Conservation (phyloP, 2,888 invertebrate species). For the Gastracanthus pulcherrimus region DNA sequence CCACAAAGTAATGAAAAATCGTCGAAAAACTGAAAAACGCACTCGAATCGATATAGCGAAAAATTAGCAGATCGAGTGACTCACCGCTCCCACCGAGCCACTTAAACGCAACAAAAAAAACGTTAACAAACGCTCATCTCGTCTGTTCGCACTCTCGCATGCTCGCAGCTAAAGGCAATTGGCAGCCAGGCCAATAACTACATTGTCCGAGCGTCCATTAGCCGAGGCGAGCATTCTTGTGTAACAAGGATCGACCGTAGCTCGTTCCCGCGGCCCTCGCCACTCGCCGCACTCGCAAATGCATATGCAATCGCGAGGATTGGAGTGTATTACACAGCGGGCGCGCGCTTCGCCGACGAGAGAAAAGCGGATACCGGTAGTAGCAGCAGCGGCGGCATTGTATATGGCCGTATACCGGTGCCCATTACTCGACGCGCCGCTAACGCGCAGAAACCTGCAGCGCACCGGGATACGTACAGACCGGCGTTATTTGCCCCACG, state of each 20-base stretch:
- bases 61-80: too few relatives aligned
- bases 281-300: not conserved
- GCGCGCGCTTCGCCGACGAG: not conserved
- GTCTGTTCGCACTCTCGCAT: too few relatives aligned
- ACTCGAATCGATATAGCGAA: too few relatives aligned
- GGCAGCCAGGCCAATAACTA: too few relatives aligned
- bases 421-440: not conserved
- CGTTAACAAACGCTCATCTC: too few relatives aligned
- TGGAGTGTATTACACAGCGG: conserved; percentile 15
- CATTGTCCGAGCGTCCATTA: conserved; percentile 16
- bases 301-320: conserved; percentile 19
- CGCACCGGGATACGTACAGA: not conserved
- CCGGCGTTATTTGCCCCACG: conserved; percentile 20
- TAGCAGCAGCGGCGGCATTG: too few relatives aligned
- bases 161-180: too few relatives aligned
- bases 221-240: conserved; percentile 7
- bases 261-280: not conserved
- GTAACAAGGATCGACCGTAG: conserved; percentile 21
- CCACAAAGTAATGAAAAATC: too few relatives aligned
- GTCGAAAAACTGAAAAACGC: too few relatives aligned
- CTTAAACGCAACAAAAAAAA: too few relatives aligned
- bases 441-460: not conserved
- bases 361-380: not conserved
- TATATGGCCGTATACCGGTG: too few relatives aligned
- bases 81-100: too few relatives aligned